These are phyloP conservation scores for Coryphaenoides rupestris DNA, from an alignment of 2,113 vertebrate genomes.

Conservation along the genomic window DNA sequence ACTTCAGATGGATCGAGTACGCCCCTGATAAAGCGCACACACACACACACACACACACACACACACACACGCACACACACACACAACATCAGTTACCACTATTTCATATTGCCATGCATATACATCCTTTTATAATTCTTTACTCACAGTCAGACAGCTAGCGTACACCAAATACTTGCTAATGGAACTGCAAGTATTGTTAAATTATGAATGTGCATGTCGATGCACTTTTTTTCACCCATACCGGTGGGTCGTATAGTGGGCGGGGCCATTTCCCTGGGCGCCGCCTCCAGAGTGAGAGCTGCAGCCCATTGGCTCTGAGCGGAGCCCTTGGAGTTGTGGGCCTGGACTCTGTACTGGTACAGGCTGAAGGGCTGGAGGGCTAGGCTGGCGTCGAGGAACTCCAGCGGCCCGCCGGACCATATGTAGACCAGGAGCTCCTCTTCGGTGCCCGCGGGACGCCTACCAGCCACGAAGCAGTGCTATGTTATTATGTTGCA, in stretches of 20 bases:
- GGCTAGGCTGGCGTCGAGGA: constrained; percentile 74
- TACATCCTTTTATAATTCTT: too few relatives aligned
- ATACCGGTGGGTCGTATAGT: constrained; percentile 67
- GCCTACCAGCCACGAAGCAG: constrained; percentile 59
- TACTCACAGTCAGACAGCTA: too few relatives aligned
- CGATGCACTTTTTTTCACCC: constrained; percentile 1
- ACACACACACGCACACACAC: neutral
- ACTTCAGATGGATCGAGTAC: constrained; percentile 80
- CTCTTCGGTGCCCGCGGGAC: constrained; percentile 69
- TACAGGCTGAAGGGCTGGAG: constrained; percentile 80
- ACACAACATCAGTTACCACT: neutral
- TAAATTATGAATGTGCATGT: neutral
- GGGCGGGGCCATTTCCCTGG: constrained; percentile 74
- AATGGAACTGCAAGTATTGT: too few relatives aligned
- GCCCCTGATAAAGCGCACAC: constrained; percentile 55
- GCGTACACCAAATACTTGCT: too few relatives aligned
- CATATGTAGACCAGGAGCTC: constrained; percentile 82
- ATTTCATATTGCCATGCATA: too few relatives aligned
- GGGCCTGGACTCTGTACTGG: constrained; percentile 78
- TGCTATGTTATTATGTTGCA: neutral
- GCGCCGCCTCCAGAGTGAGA: constrained; percentile 78
- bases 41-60: constrained; percentile 1
- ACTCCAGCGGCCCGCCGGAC: constrained; percentile 78
- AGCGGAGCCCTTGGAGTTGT: constrained; percentile 77
- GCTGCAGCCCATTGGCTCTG: constrained; percentile 78